These are phyloP conservation scores for Ochotona curzoniae DNA, from an alignment of 2,113 vertebrate genomes.

Conservation along the genomic window DNA sequence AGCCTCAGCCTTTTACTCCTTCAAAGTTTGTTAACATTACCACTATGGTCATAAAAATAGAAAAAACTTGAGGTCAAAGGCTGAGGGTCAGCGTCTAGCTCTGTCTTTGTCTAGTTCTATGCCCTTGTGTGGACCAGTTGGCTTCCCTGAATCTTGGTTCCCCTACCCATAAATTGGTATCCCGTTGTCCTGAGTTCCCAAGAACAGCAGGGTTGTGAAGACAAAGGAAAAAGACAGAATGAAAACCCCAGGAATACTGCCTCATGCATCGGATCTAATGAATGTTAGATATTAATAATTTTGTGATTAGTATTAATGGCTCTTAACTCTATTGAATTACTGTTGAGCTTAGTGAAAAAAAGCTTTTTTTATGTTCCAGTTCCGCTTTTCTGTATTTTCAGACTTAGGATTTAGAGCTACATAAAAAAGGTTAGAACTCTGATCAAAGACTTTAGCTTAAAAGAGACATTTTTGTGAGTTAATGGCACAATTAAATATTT, in stretches of 20 bases:
- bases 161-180: neutral
- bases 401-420: neutral
- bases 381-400: neutral
- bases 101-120: neutral
- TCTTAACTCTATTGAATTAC: neutral
- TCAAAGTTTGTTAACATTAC: neutral
- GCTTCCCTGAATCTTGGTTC: neutral
- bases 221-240: neutral
- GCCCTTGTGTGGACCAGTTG: neutral
- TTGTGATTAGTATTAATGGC: neutral
- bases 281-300: neutral
- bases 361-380: neutral
- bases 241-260: neutral
- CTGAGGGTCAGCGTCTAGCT: neutral
- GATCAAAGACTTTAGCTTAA: neutral
- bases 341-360: neutral
- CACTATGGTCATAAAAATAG: neutral
- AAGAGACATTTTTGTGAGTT: neutral
- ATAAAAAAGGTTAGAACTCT: neutral
- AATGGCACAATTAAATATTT: constrained; percentile 7
- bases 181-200: neutral
- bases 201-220: neutral
- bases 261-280: neutral
- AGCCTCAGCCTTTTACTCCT: neutral
- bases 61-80: neutral